A percentile compares a stretch with the other conserved stretches of the same genome.
Evolutionary conservation across 2,888 invertebrate genomes (phyloP).

Genomic region (Dorcus parallelipipedus): DNA sequence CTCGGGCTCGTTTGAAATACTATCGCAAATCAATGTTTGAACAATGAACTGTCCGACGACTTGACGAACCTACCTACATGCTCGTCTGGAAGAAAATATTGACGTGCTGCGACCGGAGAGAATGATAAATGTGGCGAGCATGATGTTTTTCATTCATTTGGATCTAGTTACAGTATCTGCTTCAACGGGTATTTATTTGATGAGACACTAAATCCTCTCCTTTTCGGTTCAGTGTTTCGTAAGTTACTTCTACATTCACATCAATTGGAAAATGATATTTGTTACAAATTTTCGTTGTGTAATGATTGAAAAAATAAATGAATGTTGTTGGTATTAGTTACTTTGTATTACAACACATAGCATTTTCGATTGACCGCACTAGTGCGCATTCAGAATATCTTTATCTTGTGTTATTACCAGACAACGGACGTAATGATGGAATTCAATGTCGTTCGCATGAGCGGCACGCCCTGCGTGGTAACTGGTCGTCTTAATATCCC

Average conservation of each 20-base stretch:
- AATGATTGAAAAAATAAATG: too few relatives aligned
- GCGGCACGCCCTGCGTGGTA: too few relatives aligned
- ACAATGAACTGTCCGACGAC: conserved; percentile 17
- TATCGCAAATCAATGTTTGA: conserved; percentile 12
- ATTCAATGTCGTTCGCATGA: too few relatives aligned
- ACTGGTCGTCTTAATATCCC: too few relatives aligned
- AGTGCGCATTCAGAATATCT: too few relatives aligned
- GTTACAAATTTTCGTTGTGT: too few relatives aligned
- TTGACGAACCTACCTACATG: conserved; percentile 20
- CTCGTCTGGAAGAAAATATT: conserved; percentile 12
- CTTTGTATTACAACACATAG: too few relatives aligned
- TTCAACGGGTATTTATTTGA: conserved; percentile 11
- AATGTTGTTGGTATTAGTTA: too few relatives aligned
- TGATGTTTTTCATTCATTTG: conserved; percentile 17
- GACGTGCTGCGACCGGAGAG: conserved; percentile 11
- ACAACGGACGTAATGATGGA: too few relatives aligned
- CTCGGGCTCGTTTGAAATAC: conserved; percentile 13
- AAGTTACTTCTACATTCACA: not conserved
- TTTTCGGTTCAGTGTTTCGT: conserved; percentile 4
- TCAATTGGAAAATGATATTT: too few relatives aligned
- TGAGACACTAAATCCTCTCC: conserved; percentile 16
- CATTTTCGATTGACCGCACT: too few relatives aligned
- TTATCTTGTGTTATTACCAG: too few relatives aligned
- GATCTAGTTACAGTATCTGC: conserved; percentile 11
- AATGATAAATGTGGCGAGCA: conserved; percentile 17